Conservation (phyloP, 2,113 vertebrate genomes). For the Columba livia region DNA sequence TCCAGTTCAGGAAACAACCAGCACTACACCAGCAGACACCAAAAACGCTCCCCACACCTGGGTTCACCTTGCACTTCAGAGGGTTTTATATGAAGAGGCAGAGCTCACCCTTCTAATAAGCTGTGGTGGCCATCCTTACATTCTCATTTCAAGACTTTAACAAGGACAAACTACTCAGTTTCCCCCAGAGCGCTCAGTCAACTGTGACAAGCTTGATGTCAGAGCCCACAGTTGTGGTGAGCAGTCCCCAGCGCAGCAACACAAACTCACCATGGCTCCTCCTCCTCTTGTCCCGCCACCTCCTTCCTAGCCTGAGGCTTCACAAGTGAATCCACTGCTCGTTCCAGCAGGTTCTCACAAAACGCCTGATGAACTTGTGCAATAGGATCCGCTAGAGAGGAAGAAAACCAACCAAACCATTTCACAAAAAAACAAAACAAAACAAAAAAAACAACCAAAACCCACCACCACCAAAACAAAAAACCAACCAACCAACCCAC, state of each 20-base stretch:
- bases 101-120: not conserved
- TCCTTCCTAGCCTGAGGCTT: slow-evolving; percentile 82
- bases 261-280: slow-evolving; percentile 72
- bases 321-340: slow-evolving; percentile 89
- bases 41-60: not conserved
- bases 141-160: not conserved
- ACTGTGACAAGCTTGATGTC: accelerated
- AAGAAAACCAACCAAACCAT: not conserved
- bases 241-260: not conserved
- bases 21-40: not conserved
- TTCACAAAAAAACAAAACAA: accelerated
- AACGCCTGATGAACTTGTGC: slow-evolving; percentile 94
- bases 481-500: too few relatives aligned
- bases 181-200: accelerated
- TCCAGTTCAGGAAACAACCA: not conserved
- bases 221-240: not conserved
- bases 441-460: not conserved
- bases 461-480: not conserved
- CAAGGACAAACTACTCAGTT: not conserved
- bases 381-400: slow-evolving; percentile 86
- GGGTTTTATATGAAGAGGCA: not conserved
- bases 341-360: slow-evolving; percentile 92
- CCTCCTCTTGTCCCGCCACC: slow-evolving; percentile 67
- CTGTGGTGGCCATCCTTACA: accelerated
- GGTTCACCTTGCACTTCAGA: not conserved